phyloP scores from a whole-genome alignment of 92 coral and sea anemone genomes.

The Porites evermanni region DNA sequence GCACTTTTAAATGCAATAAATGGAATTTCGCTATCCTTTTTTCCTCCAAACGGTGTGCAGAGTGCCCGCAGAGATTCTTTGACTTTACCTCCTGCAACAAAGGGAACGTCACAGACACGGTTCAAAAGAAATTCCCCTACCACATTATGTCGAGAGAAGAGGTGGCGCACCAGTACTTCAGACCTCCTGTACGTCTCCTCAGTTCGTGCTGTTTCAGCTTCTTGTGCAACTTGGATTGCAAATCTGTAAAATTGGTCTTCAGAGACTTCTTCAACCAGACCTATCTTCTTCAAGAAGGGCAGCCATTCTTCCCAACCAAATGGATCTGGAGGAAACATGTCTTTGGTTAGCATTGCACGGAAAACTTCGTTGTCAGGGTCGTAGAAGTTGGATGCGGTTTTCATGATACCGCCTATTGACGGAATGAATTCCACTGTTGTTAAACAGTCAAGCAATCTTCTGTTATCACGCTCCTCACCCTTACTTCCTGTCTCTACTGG shows the following conservation, averaged over 20 bases:
- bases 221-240: slow-evolving; percentile 51
- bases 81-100: slow-evolving; percentile 40
- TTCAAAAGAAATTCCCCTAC: slow-evolving; percentile 34
- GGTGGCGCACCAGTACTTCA: slow-evolving; percentile 35
- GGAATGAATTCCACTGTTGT: not conserved
- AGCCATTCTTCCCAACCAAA: slow-evolving; percentile 55
- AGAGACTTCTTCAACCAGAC: slow-evolving; percentile 55
- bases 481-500: not conserved
- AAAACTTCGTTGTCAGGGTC: slow-evolving; percentile 64
- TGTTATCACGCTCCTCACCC: not conserved
- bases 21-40: slow-evolving; percentile 8
- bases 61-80: slow-evolving; percentile 6
- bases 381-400: slow-evolving; percentile 47
- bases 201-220: slow-evolving; percentile 19
- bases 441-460: slow-evolving; percentile 2
- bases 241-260: slow-evolving; percentile 32
- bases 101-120: slow-evolving; percentile 42
- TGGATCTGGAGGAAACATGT: slow-evolving; percentile 60
- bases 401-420: slow-evolving; percentile 7
- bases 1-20: slow-evolving; percentile 61
- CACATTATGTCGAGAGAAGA: slow-evolving; percentile 10
- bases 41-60: slow-evolving; percentile 39
- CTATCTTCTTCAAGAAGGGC: slow-evolving; percentile 51
- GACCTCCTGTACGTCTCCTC: slow-evolving; percentile 46
- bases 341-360: slow-evolving; percentile 44